phyloP scores from a whole-genome alignment of 2,113 vertebrate species.

The Ramphastos sulfuratus region DNA sequence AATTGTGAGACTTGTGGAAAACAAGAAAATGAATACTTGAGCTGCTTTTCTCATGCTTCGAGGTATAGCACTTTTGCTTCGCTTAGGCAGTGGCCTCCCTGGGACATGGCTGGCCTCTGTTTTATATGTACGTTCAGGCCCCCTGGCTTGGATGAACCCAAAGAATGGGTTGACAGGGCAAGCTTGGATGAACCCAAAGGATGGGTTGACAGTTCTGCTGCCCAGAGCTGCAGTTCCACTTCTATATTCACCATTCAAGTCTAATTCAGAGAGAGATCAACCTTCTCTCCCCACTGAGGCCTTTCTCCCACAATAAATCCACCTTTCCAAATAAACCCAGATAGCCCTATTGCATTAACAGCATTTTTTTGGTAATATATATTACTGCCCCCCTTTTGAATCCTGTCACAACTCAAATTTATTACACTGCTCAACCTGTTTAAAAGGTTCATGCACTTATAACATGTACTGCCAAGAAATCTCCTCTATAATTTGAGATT shows the following conservation, averaged over 20 bases:
- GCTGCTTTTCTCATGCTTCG: not conserved
- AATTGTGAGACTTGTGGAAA: constrained; percentile 11
- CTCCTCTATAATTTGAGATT: not conserved
- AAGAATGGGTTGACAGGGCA: accelerated
- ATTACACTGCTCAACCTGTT: not conserved
- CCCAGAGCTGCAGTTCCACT: accelerated
- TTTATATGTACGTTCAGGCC: not conserved
- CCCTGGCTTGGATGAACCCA: accelerated
- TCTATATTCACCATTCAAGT: not conserved
- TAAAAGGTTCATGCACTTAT: not conserved
- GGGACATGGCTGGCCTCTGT: not conserved
- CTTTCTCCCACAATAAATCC: not conserved
- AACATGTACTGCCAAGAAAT: not conserved
- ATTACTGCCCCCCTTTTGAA: not conserved
- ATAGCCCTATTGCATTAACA: not conserved
- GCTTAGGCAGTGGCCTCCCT: not conserved
- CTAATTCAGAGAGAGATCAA: not conserved
- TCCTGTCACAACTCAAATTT: not conserved
- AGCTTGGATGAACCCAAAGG: accelerated
- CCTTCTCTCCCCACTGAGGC: not conserved
- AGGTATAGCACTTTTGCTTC: not conserved
- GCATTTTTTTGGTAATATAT: not conserved
- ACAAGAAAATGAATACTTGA: not conserved
- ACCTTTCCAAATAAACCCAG: not conserved
- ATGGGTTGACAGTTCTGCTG: accelerated